Base-by-base conservation (phyloP, 2,797 vertebrate species). In the Tauraco hartlaubi region DNA sequence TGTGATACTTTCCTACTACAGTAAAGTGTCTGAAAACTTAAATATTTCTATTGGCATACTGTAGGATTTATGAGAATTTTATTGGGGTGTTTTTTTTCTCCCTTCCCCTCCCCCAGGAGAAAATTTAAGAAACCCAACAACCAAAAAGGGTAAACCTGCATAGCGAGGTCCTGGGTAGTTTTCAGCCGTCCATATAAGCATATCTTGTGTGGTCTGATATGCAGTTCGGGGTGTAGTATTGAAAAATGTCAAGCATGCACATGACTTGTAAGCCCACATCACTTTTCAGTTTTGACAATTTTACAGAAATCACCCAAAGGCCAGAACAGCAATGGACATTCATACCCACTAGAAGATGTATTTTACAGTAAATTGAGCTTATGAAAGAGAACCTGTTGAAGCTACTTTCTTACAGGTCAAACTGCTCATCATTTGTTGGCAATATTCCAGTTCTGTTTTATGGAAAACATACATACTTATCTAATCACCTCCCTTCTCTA, bases 251-350 rank as follows among this genome's bases (percentile, higher is more conserved):
- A 91, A 77, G 49, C 55, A 56, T 37, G 25, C 15, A 39, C 9
- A 18, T 76, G 33, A 67, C 9, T 85, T 95, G 62, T 10, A 69
- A 80, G 28, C 37, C 29, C 15, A 76, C 43, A 58, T 59, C 5
- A 43, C 29, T 67, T 85, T 73, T 73, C 16, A 74, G 29, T 84
- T 95, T 89, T 85, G 80, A 63, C 49, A 59, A 22, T 91, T 91
- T 89, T 85, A 71, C 48, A 63, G 68, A 64, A 80, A 88, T 74
- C 66, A 80, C 39, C 25, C 49, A 59, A 94, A 93, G 39, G 39
- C 72, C 82, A 62, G 54, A 78, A 61, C 62, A 92, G 18, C 46
- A 58, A 54, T 73, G 31, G 39, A 78, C 19, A 37, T 67, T 76
- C 33, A 54, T 61, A 62, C 2, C 4, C 31, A 33, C 59, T 63